Conservation (phyloP, 1,140 invertebrate genomes). For the Hylaeus anthracinus region DNA sequence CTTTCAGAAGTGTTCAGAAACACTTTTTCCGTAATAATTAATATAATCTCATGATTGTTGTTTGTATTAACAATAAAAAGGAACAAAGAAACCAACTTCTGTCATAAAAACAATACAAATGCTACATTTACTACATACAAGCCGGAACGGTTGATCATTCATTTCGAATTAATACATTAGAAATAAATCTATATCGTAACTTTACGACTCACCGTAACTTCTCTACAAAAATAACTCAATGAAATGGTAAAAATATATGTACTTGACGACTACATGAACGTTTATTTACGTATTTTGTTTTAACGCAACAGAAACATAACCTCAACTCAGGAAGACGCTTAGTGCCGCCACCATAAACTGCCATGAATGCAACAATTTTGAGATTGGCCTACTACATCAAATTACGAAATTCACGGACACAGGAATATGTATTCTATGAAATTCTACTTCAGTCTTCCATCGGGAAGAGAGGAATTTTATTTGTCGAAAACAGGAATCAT, state of each 20-base stretch:
- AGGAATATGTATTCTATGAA: too few species aligned
- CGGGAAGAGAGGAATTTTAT: neutral
- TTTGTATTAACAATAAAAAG: neutral
- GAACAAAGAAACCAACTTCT: neutral
- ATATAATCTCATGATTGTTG: neutral
- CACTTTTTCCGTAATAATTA: neutral
- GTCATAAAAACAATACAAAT: slow-evolving; percentile 7
- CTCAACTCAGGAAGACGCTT: slow-evolving; percentile 50
- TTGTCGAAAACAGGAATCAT: too few species aligned
- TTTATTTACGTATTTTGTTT: slow-evolving; percentile 46
- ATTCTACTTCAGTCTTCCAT: too few species aligned
- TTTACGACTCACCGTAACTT: slow-evolving; percentile 41
- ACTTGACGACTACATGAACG: slow-evolving; percentile 58
- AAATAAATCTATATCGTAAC: neutral
- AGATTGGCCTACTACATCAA: neutral
- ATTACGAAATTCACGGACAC: neutral
- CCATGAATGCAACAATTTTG: neutral
- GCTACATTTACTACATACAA: neutral
- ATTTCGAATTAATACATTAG: neutral
- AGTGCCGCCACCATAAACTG: slow-evolving; percentile 41
- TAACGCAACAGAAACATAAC: slow-evolving; percentile 53
- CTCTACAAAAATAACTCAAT: slow-evolving; percentile 57
- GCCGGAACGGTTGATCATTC: neutral
- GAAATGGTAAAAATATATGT: slow-evolving; percentile 34
- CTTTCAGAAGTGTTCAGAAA: neutral